Conservation (phyloP, 1,140 invertebrate genomes). For the Telenomus remus region DNA sequence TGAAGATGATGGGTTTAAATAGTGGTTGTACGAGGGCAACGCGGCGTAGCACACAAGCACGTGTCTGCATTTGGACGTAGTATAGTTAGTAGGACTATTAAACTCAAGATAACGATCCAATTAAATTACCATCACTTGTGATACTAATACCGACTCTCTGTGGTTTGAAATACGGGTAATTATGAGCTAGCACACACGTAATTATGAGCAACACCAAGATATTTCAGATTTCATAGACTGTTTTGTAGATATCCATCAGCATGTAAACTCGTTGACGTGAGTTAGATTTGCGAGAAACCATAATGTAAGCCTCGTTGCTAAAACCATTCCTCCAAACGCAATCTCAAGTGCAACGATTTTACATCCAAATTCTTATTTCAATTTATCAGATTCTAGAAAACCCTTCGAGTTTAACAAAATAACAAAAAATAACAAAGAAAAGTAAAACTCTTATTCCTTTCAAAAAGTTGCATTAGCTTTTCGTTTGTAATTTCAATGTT, state of each 20-base stretch:
- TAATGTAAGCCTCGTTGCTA: constrained; percentile 9
- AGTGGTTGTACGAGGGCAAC: background rate
- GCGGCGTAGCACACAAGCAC: background rate
- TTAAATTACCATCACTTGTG: constrained; percentile 55
- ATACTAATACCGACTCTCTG: constrained; percentile 51
- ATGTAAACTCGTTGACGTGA: constrained; percentile 29
- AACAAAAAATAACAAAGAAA: too few relatives aligned
- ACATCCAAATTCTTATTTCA: too few relatives aligned
- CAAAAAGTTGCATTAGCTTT: too few relatives aligned
- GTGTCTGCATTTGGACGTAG: constrained; percentile 30
- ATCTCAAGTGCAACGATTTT: too few relatives aligned
- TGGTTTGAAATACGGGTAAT: constrained; percentile 51
- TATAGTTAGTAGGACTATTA: constrained; percentile 54
- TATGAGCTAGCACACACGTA: constrained; percentile 44
- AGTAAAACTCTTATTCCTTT: too few relatives aligned
- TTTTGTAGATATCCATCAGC: constrained; percentile 52
- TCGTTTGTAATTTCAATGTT: too few relatives aligned
- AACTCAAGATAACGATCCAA: constrained; percentile 53
- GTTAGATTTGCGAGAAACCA: constrained; percentile 6
- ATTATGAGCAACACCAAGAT: constrained; percentile 49
- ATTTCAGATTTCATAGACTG: constrained; percentile 56
- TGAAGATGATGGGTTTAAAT: background rate
- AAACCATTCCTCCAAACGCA: background rate
- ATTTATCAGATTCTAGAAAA: too few relatives aligned
- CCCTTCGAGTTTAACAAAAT: too few relatives aligned